Evolutionary conservation across 2,113 vertebrate genomes (phyloP).

Genomic region (Puffinus mauretanicus): DNA sequence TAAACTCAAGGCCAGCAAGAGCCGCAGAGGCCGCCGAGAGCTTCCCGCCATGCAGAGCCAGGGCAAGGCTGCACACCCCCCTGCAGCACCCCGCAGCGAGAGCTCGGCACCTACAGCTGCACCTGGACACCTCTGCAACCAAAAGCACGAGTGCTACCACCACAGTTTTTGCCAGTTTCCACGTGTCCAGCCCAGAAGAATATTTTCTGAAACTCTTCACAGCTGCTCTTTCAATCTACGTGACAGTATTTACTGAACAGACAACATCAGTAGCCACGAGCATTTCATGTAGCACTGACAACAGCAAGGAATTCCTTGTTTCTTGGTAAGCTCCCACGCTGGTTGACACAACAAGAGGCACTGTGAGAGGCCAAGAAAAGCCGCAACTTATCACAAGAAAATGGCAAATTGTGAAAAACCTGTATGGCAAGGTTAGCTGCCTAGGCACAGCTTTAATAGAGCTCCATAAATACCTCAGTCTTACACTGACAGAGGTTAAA

Average conservation of each 20-base stretch:
- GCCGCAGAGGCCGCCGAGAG: background rate
- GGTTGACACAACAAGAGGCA: background rate
- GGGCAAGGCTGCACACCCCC: fast-evolving
- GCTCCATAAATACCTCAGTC: slow-evolving; percentile 40
- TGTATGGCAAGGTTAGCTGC: background rate
- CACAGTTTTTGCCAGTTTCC: background rate
- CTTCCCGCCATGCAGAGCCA: fast-evolving
- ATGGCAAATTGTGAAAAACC: slow-evolving; percentile 5
- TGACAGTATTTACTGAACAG: background rate
- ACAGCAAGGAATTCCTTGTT: background rate
- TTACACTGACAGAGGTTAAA: slow-evolving; percentile 68
- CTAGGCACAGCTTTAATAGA: slow-evolving; percentile 4
- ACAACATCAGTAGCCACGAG: background rate
- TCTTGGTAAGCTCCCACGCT: background rate
- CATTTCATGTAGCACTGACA: background rate
- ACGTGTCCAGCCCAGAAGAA: background rate
- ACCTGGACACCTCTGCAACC: background rate
- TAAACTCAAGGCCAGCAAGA: background rate
- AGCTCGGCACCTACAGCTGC: background rate
- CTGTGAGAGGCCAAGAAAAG: background rate
- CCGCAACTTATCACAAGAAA: slow-evolving; percentile 2
- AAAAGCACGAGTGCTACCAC: fast-evolving
- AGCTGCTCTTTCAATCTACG: background rate
- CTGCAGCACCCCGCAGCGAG: background rate
- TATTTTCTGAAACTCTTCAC: background rate